Base-by-base conservation (phyloP, 2,113 vertebrate genomes). In the Leiothrix lutea region DNA sequence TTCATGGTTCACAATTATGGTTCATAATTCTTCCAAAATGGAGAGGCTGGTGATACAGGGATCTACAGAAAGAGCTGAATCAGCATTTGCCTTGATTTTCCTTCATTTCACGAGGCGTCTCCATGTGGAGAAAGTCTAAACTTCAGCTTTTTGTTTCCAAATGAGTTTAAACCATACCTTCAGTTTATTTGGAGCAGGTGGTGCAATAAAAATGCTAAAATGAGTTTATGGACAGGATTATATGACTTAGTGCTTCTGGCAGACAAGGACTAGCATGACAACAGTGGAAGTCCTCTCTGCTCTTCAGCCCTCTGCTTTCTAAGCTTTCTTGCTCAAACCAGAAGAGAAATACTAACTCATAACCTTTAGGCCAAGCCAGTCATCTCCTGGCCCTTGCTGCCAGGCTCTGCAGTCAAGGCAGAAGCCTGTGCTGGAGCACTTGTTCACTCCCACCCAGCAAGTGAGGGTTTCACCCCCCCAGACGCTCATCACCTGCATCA, bases 401-500 rank as follows among this genome's bases (percentile, higher is more conserved):
- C 57, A 69, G 44, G 33, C 33, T 80, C 28, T 25, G 6, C 53
- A 88, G 66, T 16, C 22, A 36, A 22, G 23, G 22, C 66, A 51
- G 74, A 58, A 85, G 48, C 57, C 40, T 50, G 48, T 36, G 44
- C 26, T 48, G 26, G 38, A 87, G 23, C 33, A 73, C 21, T 64
- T 9, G 0, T 16, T 73, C 19, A 3, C 23, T 83, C 47, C 33
- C 50, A 57, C 29, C 9, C 22, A 72, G 19, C 5, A 1, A 54
- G 8, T 0, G 1, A 67, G 33, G 28, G 38, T 33, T 69, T 73
- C n/a, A n/a, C 12, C 5, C 38, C 33, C 53, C 28, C 53, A 80
- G 54, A 67, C 1, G 11, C 25, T 80, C 11, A 0, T 9, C 0
- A 0, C n/a, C 16, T 15, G 16, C 50, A 28, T 31, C 51, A 21